Evolutionary conservation across 2,888 invertebrate species (phyloP).

Genomic region (Melanostoma mellinum): DNA sequence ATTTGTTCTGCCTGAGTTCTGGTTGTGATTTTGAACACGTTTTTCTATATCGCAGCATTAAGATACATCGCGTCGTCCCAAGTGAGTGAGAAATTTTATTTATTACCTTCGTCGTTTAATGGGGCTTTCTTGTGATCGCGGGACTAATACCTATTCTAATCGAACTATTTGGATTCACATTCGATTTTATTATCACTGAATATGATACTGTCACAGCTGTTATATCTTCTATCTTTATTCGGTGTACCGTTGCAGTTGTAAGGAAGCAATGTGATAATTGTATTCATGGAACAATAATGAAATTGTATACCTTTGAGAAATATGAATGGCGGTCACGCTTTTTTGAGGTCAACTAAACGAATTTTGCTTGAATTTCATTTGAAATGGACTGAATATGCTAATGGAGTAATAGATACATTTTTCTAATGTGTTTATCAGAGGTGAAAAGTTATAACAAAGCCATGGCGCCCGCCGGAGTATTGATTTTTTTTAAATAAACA

Average conservation of each 20-base stretch:
- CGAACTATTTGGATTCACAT: constrained; percentile 41
- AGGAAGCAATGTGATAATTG: constrained; percentile 63
- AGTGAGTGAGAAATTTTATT: constrained; percentile 70
- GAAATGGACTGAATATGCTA: constrained; percentile 53
- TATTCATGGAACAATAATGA: constrained; percentile 60
- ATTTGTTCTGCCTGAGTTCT: constrained; percentile 70
- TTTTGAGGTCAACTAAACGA: constrained; percentile 48
- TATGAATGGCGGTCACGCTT: constrained; percentile 55
- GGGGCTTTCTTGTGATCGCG: constrained; percentile 39
- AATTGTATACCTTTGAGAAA: constrained; percentile 59
- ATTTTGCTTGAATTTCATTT: constrained; percentile 37
- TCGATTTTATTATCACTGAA: constrained; percentile 60
- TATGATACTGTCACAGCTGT: constrained; percentile 30
- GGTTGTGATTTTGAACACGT: constrained; percentile 69
- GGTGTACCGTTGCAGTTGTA: constrained; percentile 44
- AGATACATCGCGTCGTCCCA: constrained; percentile 12
- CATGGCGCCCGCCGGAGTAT: constrained; percentile 26
- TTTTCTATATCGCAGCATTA: constrained; percentile 50
- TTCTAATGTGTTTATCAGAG: constrained; percentile 52
- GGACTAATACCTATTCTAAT: constrained; percentile 22
- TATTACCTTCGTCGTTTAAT: constrained; percentile 60
- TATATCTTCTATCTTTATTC: constrained; percentile 18
- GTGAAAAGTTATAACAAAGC: constrained; percentile 6
- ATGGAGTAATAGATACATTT: constrained; percentile 63
- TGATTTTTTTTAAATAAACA: constrained; percentile 6